Conservation (phyloP, 64 coral and sea anemone species). For the Astreopora myriophthalma region DNA sequence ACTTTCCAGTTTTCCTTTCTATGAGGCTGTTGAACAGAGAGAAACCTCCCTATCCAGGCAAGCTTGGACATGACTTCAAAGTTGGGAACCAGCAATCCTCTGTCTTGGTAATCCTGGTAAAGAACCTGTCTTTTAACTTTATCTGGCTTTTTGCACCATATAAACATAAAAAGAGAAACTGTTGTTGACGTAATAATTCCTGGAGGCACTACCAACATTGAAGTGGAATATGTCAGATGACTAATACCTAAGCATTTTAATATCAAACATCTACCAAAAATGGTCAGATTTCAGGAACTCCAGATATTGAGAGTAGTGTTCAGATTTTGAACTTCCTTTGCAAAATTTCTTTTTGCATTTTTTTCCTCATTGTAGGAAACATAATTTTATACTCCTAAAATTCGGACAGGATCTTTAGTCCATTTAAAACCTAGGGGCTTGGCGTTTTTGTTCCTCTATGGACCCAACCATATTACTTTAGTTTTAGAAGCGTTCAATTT, state of each 20-base stretch:
- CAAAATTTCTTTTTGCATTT: not conserved
- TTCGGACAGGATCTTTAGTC: not conserved
- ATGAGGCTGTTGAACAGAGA: too few species aligned
- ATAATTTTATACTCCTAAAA: not conserved
- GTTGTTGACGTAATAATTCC: not conserved
- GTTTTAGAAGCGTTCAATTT: not conserved
- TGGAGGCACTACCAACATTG: not conserved
- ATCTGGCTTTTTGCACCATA: not conserved
- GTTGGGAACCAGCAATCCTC: not conserved
- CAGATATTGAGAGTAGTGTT: not conserved
- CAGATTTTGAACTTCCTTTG: not conserved
- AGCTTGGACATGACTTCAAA: too few species aligned
- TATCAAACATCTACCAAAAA: not conserved
- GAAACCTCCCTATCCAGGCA: too few species aligned
- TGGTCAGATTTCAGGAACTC: not conserved
- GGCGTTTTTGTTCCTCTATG: too few species aligned
- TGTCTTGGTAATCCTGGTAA: not conserved
- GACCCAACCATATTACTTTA: not conserved
- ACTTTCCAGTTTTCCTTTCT: too few species aligned
- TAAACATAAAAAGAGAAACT: not conserved
- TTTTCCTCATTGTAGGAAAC: not conserved
- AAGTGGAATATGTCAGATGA: not conserved
- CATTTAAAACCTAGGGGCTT: too few species aligned
- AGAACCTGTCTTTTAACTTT: not conserved
- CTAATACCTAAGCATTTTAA: not conserved